Conservation (phyloP, 2,113 vertebrate species). For the Limnothrissa miodon region DNA sequence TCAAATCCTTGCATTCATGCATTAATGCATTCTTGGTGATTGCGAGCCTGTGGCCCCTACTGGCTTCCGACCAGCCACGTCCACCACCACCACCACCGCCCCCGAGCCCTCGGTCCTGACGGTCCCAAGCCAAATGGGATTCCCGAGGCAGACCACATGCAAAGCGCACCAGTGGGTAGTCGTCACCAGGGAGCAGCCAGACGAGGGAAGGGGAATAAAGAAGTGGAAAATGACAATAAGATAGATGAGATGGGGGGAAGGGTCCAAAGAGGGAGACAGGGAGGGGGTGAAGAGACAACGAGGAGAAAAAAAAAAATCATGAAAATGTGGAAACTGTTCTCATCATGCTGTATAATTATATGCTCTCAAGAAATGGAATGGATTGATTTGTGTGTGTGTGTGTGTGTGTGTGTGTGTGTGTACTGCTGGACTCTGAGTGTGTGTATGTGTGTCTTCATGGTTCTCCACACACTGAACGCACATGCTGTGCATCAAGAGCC, state of each 20-base stretch:
- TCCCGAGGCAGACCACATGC: background rate
- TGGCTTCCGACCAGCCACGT: background rate
- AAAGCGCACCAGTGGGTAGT: background rate
- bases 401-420: background rate
- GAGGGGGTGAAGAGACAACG: background rate
- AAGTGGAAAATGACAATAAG: constrained; percentile 6
- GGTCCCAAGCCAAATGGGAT: background rate
- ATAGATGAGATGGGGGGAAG: background rate
- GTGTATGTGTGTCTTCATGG: background rate
- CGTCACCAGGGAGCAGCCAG: background rate
- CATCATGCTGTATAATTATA: background rate
- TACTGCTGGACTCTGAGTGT: background rate
- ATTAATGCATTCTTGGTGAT: constrained; percentile 2
- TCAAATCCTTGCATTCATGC: background rate
- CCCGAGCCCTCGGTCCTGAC: background rate
- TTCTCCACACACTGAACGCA: background rate
- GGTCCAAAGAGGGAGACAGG: background rate
- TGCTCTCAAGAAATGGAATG: constrained; percentile 7
- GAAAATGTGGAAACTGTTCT: constrained; percentile 7
- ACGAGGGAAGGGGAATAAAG: background rate
- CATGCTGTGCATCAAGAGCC: background rate
- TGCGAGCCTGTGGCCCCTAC: background rate
- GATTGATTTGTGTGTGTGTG: background rate
- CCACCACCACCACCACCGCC: background rate
- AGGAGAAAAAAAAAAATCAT: background rate